These are phyloP conservation scores for Volucella bombylans DNA, from an alignment of 2,888 invertebrate species.

Conservation along the genomic window DNA sequence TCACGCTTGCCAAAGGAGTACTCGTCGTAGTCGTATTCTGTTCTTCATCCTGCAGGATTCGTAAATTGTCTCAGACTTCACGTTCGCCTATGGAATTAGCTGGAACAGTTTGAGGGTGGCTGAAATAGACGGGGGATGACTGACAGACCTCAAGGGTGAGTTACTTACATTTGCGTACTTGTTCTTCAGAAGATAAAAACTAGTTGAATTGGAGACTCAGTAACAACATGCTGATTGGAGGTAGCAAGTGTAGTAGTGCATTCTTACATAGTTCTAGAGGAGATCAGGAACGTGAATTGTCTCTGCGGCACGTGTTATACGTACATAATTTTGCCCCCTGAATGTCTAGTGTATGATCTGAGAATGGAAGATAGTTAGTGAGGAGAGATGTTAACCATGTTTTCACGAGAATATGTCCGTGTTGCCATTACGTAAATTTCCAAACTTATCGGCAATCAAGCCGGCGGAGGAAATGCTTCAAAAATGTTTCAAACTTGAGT, in stretches of 20 bases:
- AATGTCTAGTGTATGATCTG: slow-evolving; percentile 53
- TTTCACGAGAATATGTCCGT: slow-evolving; percentile 30
- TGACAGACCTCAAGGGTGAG: slow-evolving; percentile 14
- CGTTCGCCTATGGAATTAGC: slow-evolving; percentile 33
- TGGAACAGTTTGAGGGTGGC: slow-evolving; percentile 10
- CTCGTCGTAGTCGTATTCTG: neutral
- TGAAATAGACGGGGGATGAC: slow-evolving; percentile 1
- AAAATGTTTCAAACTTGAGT: neutral
- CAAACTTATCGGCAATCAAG: slow-evolving; percentile 42
- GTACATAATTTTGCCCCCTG: slow-evolving; percentile 61
- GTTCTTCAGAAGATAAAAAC: neutral
- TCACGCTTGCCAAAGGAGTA: slow-evolving; percentile 48
- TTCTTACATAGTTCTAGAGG: slow-evolving; percentile 1
- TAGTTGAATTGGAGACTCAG: slow-evolving; percentile 30
- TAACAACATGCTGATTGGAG: slow-evolving; percentile 51
- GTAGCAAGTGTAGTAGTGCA: slow-evolving; percentile 12
- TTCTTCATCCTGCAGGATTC: slow-evolving; percentile 38
- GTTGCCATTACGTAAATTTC: slow-evolving; percentile 43
- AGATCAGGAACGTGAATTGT: slow-evolving; percentile 56
- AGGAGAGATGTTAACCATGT: slow-evolving; percentile 53
- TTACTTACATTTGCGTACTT: slow-evolving; percentile 32
- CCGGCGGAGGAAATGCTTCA: slow-evolving; percentile 34
- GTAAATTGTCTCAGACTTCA: slow-evolving; percentile 65
- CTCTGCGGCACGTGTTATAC: slow-evolving; percentile 62
- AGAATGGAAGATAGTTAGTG: slow-evolving; percentile 39